Evolutionary conservation across 2,797 vertebrate species (phyloP).

Genomic region (Eulemur coronatus): DNA sequence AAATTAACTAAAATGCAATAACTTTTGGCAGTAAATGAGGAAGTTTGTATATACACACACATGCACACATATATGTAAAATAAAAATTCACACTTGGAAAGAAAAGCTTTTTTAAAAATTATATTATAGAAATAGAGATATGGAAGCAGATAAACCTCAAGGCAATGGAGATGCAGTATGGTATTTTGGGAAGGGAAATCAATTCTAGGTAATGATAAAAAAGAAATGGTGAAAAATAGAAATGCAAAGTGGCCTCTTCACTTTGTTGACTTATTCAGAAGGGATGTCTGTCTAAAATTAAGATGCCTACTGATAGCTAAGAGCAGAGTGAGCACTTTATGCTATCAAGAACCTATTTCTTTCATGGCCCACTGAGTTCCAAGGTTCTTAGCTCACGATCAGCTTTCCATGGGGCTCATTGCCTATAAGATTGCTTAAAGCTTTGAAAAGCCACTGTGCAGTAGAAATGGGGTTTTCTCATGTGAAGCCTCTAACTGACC

Average conservation of each 20-base stretch:
- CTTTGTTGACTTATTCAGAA: background rate
- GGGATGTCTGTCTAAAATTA: background rate
- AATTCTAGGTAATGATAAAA: background rate
- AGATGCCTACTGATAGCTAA: background rate
- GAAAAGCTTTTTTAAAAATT: background rate
- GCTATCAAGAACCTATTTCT: background rate
- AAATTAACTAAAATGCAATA: constrained; percentile 61
- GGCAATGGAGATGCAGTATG: background rate
- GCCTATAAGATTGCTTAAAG: background rate
- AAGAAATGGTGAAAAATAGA: background rate
- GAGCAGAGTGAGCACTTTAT: background rate
- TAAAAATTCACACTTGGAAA: constrained; percentile 34
- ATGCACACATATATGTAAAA: constrained; percentile 28
- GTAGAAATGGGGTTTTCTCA: background rate
- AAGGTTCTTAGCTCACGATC: background rate
- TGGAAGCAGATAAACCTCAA: background rate
- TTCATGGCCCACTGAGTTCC: background rate
- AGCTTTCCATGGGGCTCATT: background rate
- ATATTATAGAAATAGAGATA: background rate
- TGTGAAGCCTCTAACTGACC: background rate
- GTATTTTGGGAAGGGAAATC: background rate
- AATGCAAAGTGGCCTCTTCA: background rate
- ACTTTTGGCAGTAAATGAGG: constrained; percentile 60
- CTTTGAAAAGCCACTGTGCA: background rate
- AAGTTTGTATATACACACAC: constrained; percentile 63